These are phyloP conservation scores for Timema cristinae DNA, from an alignment of 2,888 invertebrate genomes.

Conservation along the genomic window DNA sequence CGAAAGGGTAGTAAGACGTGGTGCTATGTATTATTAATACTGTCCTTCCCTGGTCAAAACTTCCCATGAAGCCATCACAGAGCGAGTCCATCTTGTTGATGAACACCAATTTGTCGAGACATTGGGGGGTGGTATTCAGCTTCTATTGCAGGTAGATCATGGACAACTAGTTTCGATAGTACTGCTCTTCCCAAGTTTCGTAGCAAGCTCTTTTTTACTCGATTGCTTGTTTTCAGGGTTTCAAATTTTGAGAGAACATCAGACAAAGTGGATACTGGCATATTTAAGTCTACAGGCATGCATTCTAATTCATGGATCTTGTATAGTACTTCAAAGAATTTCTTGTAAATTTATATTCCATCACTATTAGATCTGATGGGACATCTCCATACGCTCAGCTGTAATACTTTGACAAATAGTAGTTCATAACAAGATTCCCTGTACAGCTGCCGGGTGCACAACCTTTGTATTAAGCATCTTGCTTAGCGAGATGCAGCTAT, in stretches of 20 bases:
- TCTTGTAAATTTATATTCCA: neutral
- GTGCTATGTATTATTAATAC: too few relatives aligned
- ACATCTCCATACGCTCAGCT: neutral
- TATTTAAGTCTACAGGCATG: too few relatives aligned
- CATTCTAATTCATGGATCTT: neutral
- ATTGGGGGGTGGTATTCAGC: too few relatives aligned
- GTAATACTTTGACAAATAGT: neutral
- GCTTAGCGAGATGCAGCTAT: too few relatives aligned
- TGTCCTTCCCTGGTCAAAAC: too few relatives aligned
- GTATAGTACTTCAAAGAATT: neutral
- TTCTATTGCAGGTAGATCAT: too few relatives aligned
- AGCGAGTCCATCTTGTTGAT: constrained; percentile 3
- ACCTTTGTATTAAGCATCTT: too few relatives aligned
- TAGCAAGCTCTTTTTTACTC: constrained; percentile 10
- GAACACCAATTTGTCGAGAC: too few relatives aligned
- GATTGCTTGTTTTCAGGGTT: neutral
- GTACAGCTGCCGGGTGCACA: too few relatives aligned
- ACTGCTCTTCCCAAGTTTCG: neutral
- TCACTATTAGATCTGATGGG: neutral
- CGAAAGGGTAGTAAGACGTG: too few relatives aligned
- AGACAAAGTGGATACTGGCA: neutral
- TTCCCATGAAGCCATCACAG: too few relatives aligned
- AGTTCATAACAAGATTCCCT: neutral
- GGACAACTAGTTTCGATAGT: neutral
- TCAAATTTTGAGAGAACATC: neutral